Evolutionary conservation across 2,888 invertebrate genomes (phyloP).

Genomic region (Tetropium fuscum): DNA sequence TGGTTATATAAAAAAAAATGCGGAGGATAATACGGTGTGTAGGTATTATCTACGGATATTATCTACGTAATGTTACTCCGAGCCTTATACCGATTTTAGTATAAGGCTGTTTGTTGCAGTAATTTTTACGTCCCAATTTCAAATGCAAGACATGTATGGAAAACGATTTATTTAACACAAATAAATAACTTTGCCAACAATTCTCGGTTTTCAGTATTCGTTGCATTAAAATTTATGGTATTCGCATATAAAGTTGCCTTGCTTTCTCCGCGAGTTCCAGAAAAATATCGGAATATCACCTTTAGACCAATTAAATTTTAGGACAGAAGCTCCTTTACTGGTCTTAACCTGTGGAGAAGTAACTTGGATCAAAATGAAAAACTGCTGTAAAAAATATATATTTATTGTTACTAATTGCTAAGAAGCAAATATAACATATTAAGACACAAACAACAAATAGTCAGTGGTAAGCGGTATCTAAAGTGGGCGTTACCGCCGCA

Average conservation of each 20-base stretch:
- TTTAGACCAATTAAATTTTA: conserved; percentile 19
- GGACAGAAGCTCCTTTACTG: conserved; percentile 24
- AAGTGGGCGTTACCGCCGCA: too few relatives aligned
- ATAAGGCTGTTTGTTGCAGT: too few relatives aligned
- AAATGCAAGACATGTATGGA: not conserved
- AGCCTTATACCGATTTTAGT: too few relatives aligned
- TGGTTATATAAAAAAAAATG: too few relatives aligned
- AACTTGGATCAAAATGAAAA: conserved; percentile 23
- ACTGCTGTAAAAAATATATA: conserved; percentile 23
- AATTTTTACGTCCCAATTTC: too few relatives aligned
- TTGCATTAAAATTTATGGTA: conserved; percentile 23
- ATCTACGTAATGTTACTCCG: too few relatives aligned
- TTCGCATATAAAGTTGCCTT: conserved; percentile 22
- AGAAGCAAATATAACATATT: conserved; percentile 7
- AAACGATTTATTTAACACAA: conserved; percentile 18
- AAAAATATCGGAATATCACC: conserved; percentile 22
- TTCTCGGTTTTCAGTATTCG: conserved; percentile 2
- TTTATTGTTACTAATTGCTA: conserved; percentile 19
- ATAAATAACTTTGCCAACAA: conserved; percentile 9
- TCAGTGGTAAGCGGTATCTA: too few relatives aligned
- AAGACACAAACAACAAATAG: too few relatives aligned
- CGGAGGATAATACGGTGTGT: too few relatives aligned
- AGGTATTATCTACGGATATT: too few relatives aligned
- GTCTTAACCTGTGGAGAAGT: conserved; percentile 20
- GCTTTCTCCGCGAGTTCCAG: conserved; percentile 22